These are phyloP conservation scores for Borostomias antarcticus DNA, from an alignment of 2,797 vertebrate genomes.

Conservation along the genomic window DNA sequence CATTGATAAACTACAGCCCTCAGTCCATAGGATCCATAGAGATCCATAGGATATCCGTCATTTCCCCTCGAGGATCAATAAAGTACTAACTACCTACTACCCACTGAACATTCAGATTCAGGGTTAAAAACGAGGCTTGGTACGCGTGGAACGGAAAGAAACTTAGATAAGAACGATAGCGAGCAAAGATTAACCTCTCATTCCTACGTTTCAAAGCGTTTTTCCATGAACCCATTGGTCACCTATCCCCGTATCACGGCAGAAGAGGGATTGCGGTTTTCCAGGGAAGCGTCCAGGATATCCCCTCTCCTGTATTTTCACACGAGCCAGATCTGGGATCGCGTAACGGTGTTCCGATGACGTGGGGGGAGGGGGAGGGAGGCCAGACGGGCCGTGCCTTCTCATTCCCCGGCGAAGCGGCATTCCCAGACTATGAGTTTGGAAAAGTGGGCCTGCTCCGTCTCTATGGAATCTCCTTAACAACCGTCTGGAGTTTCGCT, in stretches of 20 bases:
- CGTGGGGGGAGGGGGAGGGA: constrained; percentile 17
- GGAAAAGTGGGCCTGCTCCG: constrained; percentile 48
- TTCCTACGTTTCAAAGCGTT: too few relatives aligned
- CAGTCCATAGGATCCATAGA: too few relatives aligned
- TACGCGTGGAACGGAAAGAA: too few relatives aligned
- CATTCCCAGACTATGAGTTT: constrained; percentile 73
- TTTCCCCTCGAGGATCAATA: too few relatives aligned
- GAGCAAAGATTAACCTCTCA: too few relatives aligned
- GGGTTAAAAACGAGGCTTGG: too few relatives aligned
- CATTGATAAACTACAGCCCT: too few relatives aligned
- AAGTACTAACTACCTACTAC: too few relatives aligned
- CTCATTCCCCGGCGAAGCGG: constrained; percentile 51
- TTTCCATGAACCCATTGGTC: constrained; percentile 23
- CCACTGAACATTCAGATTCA: too few relatives aligned
- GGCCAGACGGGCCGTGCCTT: constrained; percentile 43
- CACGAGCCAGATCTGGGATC: constrained; percentile 11
- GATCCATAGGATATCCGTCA: too few relatives aligned
- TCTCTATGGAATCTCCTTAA: constrained; percentile 55
- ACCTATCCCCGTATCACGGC: constrained; percentile 10
- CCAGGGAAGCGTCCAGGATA: background rate
- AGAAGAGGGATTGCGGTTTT: constrained; percentile 11
- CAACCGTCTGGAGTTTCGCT: constrained; percentile 40
- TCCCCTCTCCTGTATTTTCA: constrained; percentile 12
- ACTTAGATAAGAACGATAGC: too few relatives aligned
- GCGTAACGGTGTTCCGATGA: constrained; percentile 20